Evolutionary conservation across 2,113 vertebrate species (phyloP).

Genomic region (Charadrius vociferus): DNA sequence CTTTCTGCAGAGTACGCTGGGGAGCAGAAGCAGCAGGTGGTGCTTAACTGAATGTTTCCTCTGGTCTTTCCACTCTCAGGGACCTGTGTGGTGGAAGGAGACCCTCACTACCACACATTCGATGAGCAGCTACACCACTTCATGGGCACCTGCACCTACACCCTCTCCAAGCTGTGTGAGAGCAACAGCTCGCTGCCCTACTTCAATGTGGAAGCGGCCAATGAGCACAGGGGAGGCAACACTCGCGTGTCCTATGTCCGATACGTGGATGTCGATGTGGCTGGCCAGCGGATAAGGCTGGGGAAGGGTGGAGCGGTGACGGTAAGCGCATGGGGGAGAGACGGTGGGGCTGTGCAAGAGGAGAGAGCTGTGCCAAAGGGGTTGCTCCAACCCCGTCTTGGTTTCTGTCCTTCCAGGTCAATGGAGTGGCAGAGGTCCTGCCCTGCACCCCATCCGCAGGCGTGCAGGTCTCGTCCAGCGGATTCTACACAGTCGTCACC

Average conservation of each 20-base stretch:
- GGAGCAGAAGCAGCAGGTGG: not conserved
- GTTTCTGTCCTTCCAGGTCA: slow-evolving; percentile 25
- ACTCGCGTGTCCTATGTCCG: slow-evolving; percentile 40
- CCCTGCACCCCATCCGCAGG: not conserved
- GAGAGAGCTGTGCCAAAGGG: not conserved
- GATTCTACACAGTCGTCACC: slow-evolving; percentile 45
- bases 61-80: not conserved
- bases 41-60: not conserved
- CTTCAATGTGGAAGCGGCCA: slow-evolving; percentile 54
- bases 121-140: slow-evolving; percentile 45
- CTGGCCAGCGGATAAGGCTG: slow-evolving; percentile 43
- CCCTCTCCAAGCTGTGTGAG: slow-evolving; percentile 24
- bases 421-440: slow-evolving; percentile 45
- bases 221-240: slow-evolving; percentile 19
- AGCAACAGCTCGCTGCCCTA: not conserved
- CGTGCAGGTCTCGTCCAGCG: slow-evolving; percentile 37
- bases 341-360: not conserved
- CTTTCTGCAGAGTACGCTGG: too few relatives aligned
- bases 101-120: slow-evolving; percentile 46
- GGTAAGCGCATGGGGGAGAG: not conserved
- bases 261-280: slow-evolving; percentile 43
- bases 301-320: slow-evolving; percentile 35
- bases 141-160: slow-evolving; percentile 58
- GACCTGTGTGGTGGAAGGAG: not conserved
- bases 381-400: not conserved